Evolutionary conservation across 1,140 invertebrate genomes (phyloP).

Genomic region (Adoxophyes honmai): DNA sequence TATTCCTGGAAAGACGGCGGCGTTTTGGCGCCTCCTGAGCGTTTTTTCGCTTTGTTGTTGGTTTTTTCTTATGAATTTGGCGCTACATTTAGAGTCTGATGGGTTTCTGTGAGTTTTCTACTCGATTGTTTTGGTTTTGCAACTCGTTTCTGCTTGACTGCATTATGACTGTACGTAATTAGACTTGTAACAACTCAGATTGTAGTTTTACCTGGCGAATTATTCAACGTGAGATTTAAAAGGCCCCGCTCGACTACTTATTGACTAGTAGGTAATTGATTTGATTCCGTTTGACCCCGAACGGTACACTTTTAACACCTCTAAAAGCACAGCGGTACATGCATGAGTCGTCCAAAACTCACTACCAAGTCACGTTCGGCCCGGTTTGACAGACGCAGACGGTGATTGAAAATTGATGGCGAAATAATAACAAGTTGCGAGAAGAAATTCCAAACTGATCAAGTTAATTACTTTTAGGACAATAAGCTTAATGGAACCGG

Average conservation of each 20-base stretch:
- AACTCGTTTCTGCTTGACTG: neutral
- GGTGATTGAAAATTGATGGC: slow-evolving; percentile 42
- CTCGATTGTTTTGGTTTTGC: slow-evolving; percentile 4
- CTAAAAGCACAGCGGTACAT: too few relatives aligned
- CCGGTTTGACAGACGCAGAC: slow-evolving; percentile 28
- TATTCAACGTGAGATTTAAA: neutral
- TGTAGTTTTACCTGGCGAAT: neutral
- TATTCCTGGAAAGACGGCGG: slow-evolving; percentile 61
- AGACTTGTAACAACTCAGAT: too few relatives aligned
- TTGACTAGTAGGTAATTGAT: neutral
- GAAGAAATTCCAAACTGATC: neutral
- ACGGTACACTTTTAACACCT: slow-evolving; percentile 1
- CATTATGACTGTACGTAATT: too few relatives aligned
- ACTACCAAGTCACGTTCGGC: neutral
- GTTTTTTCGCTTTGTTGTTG: slow-evolving; percentile 27
- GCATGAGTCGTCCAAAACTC: neutral
- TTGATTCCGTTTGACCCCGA: neutral
- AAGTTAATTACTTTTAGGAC: neutral
- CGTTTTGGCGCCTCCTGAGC: slow-evolving; percentile 65
- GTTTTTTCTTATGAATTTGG: slow-evolving; percentile 31
- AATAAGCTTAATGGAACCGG: neutral
- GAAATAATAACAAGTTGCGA: slow-evolving; percentile 38
- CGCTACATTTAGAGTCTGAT: slow-evolving; percentile 23
- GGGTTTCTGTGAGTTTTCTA: slow-evolving; percentile 15
- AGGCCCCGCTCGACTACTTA: neutral